phyloP scores from a whole-genome alignment of 2,888 invertebrate genomes.

The Agriotes lineatus region DNA sequence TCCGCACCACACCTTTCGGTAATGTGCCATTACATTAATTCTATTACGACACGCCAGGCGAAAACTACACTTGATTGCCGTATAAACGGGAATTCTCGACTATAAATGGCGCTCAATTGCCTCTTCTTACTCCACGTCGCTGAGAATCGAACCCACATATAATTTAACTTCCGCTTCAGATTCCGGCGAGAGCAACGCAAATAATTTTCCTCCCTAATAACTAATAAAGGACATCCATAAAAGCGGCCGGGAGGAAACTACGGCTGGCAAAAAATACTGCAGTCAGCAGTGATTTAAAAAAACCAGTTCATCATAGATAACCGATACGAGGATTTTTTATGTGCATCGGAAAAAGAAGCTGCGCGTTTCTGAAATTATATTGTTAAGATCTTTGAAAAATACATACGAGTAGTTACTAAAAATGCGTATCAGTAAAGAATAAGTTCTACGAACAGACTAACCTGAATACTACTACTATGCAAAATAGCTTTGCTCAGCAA shows the following conservation, averaged over 20 bases:
- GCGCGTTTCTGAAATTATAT: too few relatives aligned
- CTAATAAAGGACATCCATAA: not conserved
- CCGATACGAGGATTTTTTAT: too few relatives aligned
- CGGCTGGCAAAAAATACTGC: not conserved
- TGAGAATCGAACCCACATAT: constrained; percentile 51
- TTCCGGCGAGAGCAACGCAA: constrained; percentile 27
- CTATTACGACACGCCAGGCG: constrained; percentile 61
- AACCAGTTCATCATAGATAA: too few relatives aligned
- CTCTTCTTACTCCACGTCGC: constrained; percentile 44
- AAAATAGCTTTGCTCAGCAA: too few relatives aligned
- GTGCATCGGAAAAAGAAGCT: too few relatives aligned
- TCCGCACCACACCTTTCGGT: constrained; percentile 55
- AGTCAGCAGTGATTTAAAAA: too few relatives aligned
- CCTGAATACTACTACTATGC: too few relatives aligned
- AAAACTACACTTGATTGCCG: constrained; percentile 63
- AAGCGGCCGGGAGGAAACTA: not conserved
- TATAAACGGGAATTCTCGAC: constrained; percentile 60
- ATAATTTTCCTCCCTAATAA: constrained; percentile 15
- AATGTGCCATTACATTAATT: constrained; percentile 63
- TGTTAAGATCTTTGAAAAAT: too few relatives aligned
- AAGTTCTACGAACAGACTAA: too few relatives aligned
- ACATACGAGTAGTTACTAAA: too few relatives aligned
- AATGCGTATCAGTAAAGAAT: too few relatives aligned
- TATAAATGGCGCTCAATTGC: constrained; percentile 59
- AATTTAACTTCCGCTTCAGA: constrained; percentile 50